These are phyloP conservation scores for Lepus townsendii DNA, from an alignment of 2,797 vertebrate genomes.

Conservation along the genomic window DNA sequence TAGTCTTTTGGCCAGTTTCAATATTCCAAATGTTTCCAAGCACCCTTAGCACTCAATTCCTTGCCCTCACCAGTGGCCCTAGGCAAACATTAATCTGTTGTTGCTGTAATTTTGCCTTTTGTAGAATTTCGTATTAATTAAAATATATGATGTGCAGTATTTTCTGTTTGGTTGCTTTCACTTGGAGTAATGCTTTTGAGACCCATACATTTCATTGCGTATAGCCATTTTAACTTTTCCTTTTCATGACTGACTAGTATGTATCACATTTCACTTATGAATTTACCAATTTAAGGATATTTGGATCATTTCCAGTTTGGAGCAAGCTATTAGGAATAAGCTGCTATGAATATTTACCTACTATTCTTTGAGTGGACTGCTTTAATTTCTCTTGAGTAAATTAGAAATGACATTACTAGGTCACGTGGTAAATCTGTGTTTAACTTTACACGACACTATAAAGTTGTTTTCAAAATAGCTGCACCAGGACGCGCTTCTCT, in stretches of 20 bases:
- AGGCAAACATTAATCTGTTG: not conserved
- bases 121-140: too few species aligned
- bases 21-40: not conserved
- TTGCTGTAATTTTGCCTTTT: not conserved
- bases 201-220: not conserved
- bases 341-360: not conserved
- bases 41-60: too few species aligned
- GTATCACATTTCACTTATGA: not conserved
- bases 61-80: not conserved
- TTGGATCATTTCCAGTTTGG: too few species aligned
- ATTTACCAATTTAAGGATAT: not conserved
- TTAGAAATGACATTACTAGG: too few species aligned
- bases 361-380: not conserved
- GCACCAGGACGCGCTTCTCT: not conserved
- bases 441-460: not conserved
- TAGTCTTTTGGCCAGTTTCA: not conserved
- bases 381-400: not conserved
- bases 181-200: not conserved
- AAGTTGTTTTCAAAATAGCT: not conserved
- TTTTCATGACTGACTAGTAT: not conserved
- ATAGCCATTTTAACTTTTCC: not conserved
- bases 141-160: too few species aligned
- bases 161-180: too few species aligned
- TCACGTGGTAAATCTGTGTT: too few species aligned
- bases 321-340: not conserved